Evolutionary conservation across 2,113 vertebrate species (phyloP).

Genomic region (Acanthisitta chloris): DNA sequence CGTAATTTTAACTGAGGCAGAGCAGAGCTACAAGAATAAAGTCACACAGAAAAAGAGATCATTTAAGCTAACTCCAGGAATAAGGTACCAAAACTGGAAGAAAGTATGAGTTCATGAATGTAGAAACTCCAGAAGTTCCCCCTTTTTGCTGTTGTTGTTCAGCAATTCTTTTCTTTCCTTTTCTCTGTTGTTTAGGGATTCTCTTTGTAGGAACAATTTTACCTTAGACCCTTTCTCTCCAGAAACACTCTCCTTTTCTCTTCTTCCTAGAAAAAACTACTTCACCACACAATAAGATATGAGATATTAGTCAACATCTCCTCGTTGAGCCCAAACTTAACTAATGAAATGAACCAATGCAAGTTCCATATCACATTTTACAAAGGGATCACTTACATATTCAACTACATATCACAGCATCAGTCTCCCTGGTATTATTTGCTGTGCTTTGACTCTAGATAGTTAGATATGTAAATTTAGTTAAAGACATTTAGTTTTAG

Average conservation of each 20-base stretch:
- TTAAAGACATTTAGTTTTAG: background rate
- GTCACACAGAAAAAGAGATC: background rate
- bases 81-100: background rate
- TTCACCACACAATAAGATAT: accelerated
- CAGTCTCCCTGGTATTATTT: background rate
- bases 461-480: background rate
- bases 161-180: background rate
- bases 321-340: background rate
- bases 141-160: background rate
- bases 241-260: background rate
- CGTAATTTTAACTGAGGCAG: background rate
- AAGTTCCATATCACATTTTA: background rate
- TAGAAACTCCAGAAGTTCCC: accelerated
- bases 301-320: background rate
- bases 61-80: background rate
- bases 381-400: background rate
- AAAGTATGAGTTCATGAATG: background rate
- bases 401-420: background rate
- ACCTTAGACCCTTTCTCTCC: background rate
- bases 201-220: background rate
- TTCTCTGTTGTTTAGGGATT: background rate
- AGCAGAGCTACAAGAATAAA: background rate
- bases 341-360: background rate
- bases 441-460: background rate
- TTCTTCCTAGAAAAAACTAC: background rate